Conservation (phyloP, 2,113 vertebrate genomes). For the Taurulus bubalis region DNA sequence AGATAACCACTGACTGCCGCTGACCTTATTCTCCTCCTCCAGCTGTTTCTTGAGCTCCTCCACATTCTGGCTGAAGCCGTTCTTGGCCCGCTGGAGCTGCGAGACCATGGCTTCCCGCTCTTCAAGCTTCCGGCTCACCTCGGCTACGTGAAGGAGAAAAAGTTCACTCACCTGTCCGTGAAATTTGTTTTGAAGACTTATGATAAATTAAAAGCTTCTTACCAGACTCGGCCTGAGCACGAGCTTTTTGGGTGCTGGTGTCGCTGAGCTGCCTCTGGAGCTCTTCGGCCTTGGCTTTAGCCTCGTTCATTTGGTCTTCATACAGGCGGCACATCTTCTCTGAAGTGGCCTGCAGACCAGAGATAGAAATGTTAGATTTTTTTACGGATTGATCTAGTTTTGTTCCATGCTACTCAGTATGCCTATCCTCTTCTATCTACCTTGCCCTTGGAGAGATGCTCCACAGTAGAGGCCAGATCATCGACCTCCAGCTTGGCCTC, state of each 20-base stretch:
- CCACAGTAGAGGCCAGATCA: constrained; percentile 88
- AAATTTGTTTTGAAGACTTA: neutral
- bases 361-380: neutral
- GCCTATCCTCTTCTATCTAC: constrained; percentile 67
- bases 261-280: constrained; percentile 90
- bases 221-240: constrained; percentile 91
- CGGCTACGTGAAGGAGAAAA: constrained; percentile 78
- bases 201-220: constrained; percentile 7
- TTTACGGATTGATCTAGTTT: neutral
- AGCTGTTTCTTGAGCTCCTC: constrained; percentile 94
- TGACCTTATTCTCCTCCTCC: constrained; percentile 94
- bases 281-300: constrained; percentile 91
- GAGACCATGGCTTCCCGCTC: constrained; percentile 91
- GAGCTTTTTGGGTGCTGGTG: constrained; percentile 83
- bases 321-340: constrained; percentile 92
- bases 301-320: constrained; percentile 93
- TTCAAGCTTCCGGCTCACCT: constrained; percentile 89
- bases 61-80: constrained; percentile 87
- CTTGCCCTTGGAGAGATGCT: constrained; percentile 91
- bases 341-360: constrained; percentile 81
- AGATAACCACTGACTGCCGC: neutral
- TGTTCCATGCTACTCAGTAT: neutral
- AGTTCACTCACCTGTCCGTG: neutral
- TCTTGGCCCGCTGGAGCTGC: constrained; percentile 91
- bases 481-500: constrained; percentile 94